Base-by-base conservation (phyloP, 2,797 vertebrate species). In the Buceros bicornis region DNA sequence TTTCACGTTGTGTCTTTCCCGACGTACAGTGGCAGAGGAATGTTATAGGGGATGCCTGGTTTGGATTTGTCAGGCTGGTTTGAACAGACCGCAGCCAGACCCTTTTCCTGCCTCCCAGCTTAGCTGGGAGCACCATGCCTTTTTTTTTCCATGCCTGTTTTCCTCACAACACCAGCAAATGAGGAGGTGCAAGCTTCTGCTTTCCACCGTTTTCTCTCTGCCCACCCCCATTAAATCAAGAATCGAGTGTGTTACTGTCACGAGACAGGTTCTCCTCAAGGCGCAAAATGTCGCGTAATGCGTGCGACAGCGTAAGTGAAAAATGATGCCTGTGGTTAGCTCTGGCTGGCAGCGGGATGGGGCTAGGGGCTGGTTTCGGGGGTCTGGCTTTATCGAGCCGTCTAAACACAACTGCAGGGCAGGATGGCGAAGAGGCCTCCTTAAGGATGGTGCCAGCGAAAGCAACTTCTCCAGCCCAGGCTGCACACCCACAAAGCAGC, bases 81-180 rank as follows among this genome's bases (percentile, higher is more conserved):
- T 28, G 33, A 53, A 42, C 58, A 76, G 53, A 47, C 31, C 2
- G 0, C 43, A 51, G 64, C 48, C 64, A 87, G 83, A 76, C 37
- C 48, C 33, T 57, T 72, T 40, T 53, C 74, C 48, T 45, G 37
- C 33, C 31, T 80, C 53, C 35, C 42, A 5, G 12, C 16, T 65
- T 3, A 47, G 51, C 53, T 21, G n/a, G 19, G 13, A 2, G 9
- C 0, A 1, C 13, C 1, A 10, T 37, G 28, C 22, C 29, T 67
- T 65, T 56, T 76, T 33, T 40, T 40, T 40, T n/a, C 74, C n/a
- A 47, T 8, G 43, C 22, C 76, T 37, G 37, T 35, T 66, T 37
- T 35, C 51, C 3, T 0, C 22, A 22, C 11, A 58, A n/a, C 31
- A 22, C 6, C 18, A 2, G 10, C 26, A 18, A 26, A 61, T 2